Evolutionary conservation across 2,113 vertebrate genomes (phyloP), one percentile per base, ranked within the genome.

Genomic region (sheep (Ovis aries)): DNA sequence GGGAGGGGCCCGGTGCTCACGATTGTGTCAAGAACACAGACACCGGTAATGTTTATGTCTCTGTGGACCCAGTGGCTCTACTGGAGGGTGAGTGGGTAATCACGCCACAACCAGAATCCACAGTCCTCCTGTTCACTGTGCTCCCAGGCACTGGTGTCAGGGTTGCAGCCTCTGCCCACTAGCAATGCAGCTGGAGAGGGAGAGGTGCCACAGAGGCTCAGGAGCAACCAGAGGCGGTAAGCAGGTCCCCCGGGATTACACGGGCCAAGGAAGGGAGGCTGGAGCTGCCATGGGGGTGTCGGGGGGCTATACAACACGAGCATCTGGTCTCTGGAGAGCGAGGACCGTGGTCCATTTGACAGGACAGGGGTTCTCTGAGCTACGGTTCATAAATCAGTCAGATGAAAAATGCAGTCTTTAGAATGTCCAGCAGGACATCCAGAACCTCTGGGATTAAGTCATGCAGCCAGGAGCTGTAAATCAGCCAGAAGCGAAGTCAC

Each of bases 331-430:
- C 21, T 29, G 0, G 0, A 1, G 11, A 91, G 64, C 9, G 29
- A 33, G 5, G 36, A 8, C 1, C 15, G 2, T 88, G 19, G 87
- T 84, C 55, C 25, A 23, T 52, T 90, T 62, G 43, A 90, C 23
- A 87, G 67, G 17, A 50, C 55, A 74, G 33, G 29, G 3, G 27
- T 96, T 91, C 59, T 60, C 48, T 89, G 53, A 97, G 59, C 71
- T 83, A 3, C 6, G 21, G 50, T 45, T 98, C 60, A 29, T 94
- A 95, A 74, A 97, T 97, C 92, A 96, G 62, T 97, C 77, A 78
- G 78, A 94, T 84, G 36, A 96, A 95, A 90, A 90, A 89, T 86
- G 25, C 45, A 94, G 84, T 93, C 95, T 97, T 97, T 77, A 88
- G 96, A 98, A 94, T 55, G 17, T 53, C 95, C 71, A 23, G 43